phyloP scores from a whole-genome alignment of 2,797 vertebrate genomes.

The Gymnodraco acuticeps region DNA sequence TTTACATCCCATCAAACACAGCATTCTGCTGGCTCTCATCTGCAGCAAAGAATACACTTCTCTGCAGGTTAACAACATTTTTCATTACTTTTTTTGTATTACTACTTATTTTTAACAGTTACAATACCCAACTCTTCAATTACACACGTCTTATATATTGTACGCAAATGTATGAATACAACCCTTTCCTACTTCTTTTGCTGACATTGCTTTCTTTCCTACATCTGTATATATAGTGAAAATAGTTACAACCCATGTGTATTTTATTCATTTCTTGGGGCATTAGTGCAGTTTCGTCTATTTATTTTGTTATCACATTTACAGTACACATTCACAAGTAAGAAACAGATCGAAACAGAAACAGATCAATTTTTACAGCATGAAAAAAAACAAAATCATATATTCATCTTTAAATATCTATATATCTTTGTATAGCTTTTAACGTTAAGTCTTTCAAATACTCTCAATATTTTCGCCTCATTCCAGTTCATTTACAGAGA shows the following conservation, averaged over 20 bases:
- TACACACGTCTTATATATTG: too few species aligned
- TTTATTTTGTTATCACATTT: slow-evolving; percentile 70
- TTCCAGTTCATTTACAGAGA: slow-evolving; percentile 64
- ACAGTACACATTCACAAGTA: slow-evolving; percentile 74
- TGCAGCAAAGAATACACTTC: background rate
- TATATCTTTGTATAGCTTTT: slow-evolving; percentile 66
- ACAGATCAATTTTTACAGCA: slow-evolving; percentile 78
- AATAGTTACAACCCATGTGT: background rate
- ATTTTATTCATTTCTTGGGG: slow-evolving; percentile 4
- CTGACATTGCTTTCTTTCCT: background rate
- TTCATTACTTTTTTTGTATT: too few species aligned
- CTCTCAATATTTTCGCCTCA: slow-evolving; percentile 58
- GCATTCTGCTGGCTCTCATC: background rate
- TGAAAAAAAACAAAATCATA: slow-evolving; percentile 63
- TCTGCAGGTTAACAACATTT: background rate
- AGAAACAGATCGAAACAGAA: slow-evolving; percentile 58
- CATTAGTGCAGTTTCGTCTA: slow-evolving; percentile 12
- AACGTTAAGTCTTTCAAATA: slow-evolving; percentile 58
- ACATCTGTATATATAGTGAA: too few species aligned
- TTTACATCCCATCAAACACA: background rate
- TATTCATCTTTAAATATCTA: slow-evolving; percentile 74
- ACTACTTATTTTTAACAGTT: too few species aligned
- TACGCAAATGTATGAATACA: too few species aligned
- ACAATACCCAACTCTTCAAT: too few species aligned
- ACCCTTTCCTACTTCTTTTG: background rate